Evolutionary conservation across 2,113 vertebrate species (phyloP), one percentile per base, ranked within the genome.

Genomic region (Procavia capensis): DNA sequence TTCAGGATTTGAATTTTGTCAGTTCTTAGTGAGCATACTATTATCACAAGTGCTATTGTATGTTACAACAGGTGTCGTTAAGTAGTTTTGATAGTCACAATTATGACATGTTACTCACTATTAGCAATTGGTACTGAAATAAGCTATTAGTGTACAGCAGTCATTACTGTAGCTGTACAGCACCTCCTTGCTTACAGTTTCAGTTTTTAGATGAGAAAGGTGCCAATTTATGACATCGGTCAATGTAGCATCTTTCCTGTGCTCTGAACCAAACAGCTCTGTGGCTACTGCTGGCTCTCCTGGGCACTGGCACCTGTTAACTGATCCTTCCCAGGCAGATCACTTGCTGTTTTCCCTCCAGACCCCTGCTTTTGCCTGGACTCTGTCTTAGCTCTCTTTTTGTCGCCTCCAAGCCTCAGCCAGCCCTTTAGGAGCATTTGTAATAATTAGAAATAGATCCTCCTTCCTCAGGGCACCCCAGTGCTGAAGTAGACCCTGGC

Each of bases 41-140:
- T 95, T 96, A 88, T 45, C 72, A 76, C 70, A 70, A 82, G 79
- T 86, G 64, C 70, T 92, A 59, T 86, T 91, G 61, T 96, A 74
- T 39, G 34, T 92, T 70, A 94, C 92, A 95, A 83, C 78, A 88
- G 36, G 20, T 93, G 76, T 86, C 95, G 47, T 95, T 86, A 90
- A 70, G 43, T 83, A 34, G 36, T 74, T 93, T 85, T 43, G 76
- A 34, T 91, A 84, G 85, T 94, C 75, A 82, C 39, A 83, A 24
- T 63, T 93, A 70, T 59, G 57, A n/a, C 41, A 22, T 94, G 91
- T 84, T 50, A 86, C 45, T 13, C 16, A 83, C 20, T 76, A 43
- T 83, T 79, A 90, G 87, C 85, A 64, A 81, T 74, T 14, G 39
- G 34, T 41, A 74, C 50, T 93, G 64, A 36, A 50, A 80, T 79